Conservation (phyloP, 2,113 vertebrate species). For the Nothocercus julius region DNA sequence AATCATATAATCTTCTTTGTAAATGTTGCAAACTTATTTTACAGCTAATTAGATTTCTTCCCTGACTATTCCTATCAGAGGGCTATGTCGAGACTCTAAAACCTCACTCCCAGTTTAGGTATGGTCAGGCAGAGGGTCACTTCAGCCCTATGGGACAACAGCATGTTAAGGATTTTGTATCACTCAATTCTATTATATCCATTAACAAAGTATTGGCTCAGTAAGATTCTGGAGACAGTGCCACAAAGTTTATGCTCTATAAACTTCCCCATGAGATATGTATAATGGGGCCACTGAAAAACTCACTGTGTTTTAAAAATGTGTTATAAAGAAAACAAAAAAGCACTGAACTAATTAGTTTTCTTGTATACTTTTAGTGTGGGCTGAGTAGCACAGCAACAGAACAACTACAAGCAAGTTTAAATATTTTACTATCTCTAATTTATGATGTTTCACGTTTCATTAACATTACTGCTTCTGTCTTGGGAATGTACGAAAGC, state of each 20-base stretch:
- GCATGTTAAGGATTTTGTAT: background rate
- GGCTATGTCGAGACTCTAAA: background rate
- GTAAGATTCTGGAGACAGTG: background rate
- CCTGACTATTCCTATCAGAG: slow-evolving; percentile 8
- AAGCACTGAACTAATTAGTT: slow-evolving; percentile 14
- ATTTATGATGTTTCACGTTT: slow-evolving; percentile 67
- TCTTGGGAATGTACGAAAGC: slow-evolving; percentile 22
- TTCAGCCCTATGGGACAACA: background rate
- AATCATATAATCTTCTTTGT: slow-evolving; percentile 39
- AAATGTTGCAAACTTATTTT: slow-evolving; percentile 30
- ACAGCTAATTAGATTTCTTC: slow-evolving; percentile 35
- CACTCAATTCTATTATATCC: background rate
- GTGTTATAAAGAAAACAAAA: background rate
- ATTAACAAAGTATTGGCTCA: background rate
- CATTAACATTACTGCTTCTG: slow-evolving; percentile 60
- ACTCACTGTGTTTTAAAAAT: background rate
- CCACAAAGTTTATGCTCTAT: background rate
- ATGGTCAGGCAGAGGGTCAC: background rate
- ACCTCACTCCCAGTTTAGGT: background rate
- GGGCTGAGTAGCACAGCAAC: slow-evolving; percentile 37
- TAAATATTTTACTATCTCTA: slow-evolving; percentile 71
- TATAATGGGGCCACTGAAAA: background rate
- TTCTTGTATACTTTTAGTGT: slow-evolving; percentile 49
- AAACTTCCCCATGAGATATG: background rate
- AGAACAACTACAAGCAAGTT: slow-evolving; percentile 52